These are phyloP conservation scores for Yponomeuta cagnagella DNA, from an alignment of 2,888 invertebrate species.

Conservation along the genomic window DNA sequence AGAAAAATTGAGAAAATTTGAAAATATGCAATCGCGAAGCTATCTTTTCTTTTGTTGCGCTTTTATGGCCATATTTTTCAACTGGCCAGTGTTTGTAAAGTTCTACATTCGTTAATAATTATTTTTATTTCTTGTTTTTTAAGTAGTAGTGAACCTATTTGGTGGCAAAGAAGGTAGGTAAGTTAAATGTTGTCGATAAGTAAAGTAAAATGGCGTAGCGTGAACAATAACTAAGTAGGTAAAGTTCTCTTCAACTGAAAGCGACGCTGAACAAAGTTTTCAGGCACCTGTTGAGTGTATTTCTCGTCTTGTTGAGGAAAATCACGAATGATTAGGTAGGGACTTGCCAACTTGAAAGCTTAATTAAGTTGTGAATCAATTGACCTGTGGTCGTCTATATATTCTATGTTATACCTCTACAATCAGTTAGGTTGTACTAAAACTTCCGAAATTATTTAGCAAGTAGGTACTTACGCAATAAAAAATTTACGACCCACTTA, in stretches of 20 bases:
- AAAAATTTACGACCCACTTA: too few species aligned
- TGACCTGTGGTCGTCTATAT: background rate
- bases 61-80: conserved; percentile 13
- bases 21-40: background rate
- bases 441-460: too few species aligned
- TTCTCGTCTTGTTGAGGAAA: background rate
- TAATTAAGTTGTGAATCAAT: background rate
- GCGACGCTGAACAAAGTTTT: background rate
- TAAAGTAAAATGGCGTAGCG: background rate
- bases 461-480: too few species aligned
- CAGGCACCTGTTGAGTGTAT: background rate
- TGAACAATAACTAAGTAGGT: background rate
- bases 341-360: background rate
- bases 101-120: background rate
- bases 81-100: background rate
- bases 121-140: background rate
- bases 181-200: background rate
- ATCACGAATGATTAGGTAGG: background rate
- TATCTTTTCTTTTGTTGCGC: background rate
- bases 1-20: background rate
- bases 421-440: too few species aligned
- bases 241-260: background rate
- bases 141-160: background rate
- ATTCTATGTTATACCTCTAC: too few species aligned
- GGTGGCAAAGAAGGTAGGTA: background rate